These are phyloP conservation scores for Thalpophila matura DNA, from an alignment of 2,888 invertebrate genomes.

Conservation along the genomic window DNA sequence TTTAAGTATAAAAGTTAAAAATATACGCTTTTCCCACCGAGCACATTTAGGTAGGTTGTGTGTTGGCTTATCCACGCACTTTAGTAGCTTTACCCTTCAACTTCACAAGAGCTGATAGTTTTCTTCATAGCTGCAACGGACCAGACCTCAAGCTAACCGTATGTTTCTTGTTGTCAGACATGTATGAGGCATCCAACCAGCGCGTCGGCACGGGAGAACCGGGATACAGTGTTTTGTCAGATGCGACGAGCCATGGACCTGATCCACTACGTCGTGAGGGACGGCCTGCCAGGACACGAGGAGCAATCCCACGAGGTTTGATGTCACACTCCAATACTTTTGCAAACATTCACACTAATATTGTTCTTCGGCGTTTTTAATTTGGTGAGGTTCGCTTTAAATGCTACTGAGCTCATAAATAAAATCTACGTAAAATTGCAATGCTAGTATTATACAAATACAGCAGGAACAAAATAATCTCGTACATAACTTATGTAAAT, in stretches of 20 bases:
- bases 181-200: conserved; percentile 98
- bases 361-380: not conserved
- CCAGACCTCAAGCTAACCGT: not conserved
- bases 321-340: conserved; percentile 35
- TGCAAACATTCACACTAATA: not conserved
- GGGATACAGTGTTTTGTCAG: conserved; percentile 99
- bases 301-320: conserved; percentile 87
- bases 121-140: not conserved
- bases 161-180: conserved; percentile 89
- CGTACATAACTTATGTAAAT: not conserved
- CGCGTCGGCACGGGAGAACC: conserved; percentile 97
- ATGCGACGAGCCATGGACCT: conserved; percentile 99
- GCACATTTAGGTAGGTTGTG: no score
- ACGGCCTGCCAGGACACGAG: conserved; percentile 95
- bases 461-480: no score
- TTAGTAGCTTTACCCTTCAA: no score
- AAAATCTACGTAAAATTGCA: not conserved
- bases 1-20: no score
- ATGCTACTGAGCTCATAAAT: not conserved
- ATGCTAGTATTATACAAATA: not conserved
- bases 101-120: no score
- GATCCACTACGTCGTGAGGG: conserved; percentile 99
- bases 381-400: not conserved
- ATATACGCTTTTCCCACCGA: no score
- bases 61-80: no score